Percentiles rank a stretch among this genome's conserved stretches.
phyloP scores from a whole-genome alignment of 2,888 invertebrate genomes.

The Agrotis ipsilon region DNA sequence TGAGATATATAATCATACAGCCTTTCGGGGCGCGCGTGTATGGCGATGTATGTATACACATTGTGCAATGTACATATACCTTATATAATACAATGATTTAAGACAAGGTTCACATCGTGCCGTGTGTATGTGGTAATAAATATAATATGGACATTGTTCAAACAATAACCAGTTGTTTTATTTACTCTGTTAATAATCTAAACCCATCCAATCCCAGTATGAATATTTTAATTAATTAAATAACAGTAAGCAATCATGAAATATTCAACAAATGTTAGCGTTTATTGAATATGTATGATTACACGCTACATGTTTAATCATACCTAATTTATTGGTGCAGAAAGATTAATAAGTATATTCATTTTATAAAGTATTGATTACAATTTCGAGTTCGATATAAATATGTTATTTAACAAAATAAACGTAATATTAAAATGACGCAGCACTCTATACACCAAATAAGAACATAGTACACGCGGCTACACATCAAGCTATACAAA shows the following conservation, averaged over 20 bases:
- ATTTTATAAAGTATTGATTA: background rate
- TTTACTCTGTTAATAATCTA: conserved; percentile 71
- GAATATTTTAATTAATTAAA: conserved; percentile 50
- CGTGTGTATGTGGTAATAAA: conserved; percentile 97
- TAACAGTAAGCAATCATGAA: conserved; percentile 28
- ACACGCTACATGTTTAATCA: conserved; percentile 3
- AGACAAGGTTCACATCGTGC: conserved; percentile 97
- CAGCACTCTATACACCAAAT: background rate
- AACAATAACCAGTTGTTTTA: conserved; percentile 92
- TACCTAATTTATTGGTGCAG: background rate
- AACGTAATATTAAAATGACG: background rate
- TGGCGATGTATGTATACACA: conserved; percentile 93
- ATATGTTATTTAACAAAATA: no score
- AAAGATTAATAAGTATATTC: background rate
- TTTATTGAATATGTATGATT: conserved; percentile 31
- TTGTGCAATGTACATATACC: conserved; percentile 94
- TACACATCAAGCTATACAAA: no score
- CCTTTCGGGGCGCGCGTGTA: conserved; percentile 93
- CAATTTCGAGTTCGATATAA: no score
- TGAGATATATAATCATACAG: conserved; percentile 91
- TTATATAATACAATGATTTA: conserved; percentile 94
- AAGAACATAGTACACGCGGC: background rate
- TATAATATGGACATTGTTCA: conserved; percentile 97
- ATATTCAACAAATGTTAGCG: conserved; percentile 39
- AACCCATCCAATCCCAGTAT: conserved; percentile 43